Conservation (phyloP, 2,888 invertebrate genomes). For the Sinhomidia bicolor region DNA sequence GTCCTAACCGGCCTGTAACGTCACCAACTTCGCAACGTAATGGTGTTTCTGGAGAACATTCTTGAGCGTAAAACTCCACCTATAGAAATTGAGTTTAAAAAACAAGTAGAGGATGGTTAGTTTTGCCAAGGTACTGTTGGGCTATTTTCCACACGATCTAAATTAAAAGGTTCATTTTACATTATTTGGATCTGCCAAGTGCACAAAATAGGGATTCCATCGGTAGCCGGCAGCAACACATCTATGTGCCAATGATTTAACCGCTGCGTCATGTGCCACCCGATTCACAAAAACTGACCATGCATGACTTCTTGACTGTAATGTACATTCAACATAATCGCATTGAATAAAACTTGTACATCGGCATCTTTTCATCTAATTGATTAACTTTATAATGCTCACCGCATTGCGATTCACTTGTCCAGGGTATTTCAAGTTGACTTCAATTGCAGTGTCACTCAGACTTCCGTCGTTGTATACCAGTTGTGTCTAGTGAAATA, state of each 20-base stretch:
- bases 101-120: background rate
- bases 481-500: constrained; percentile 87
- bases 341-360: constrained; percentile 8
- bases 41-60: constrained; percentile 94
- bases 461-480: constrained; percentile 92
- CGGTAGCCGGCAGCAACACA: constrained; percentile 95
- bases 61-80: constrained; percentile 91
- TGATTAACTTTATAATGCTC: constrained; percentile 80
- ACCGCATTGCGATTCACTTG: constrained; percentile 91
- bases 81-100: constrained; percentile 81
- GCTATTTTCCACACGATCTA: background rate
- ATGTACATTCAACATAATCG: constrained; percentile 12
- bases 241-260: constrained; percentile 89
- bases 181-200: constrained; percentile 93
- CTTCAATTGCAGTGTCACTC: constrained; percentile 95
- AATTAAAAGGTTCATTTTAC: constrained; percentile 83
- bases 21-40: constrained; percentile 96
- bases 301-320: constrained; percentile 90
- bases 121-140: background rate
- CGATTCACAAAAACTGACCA: constrained; percentile 95
- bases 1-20: constrained; percentile 91
- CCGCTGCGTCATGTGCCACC: constrained; percentile 94
- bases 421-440: constrained; percentile 93
- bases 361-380: no score
- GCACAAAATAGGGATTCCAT: constrained; percentile 96